A percentile compares a stretch with the other conserved stretches of the same genome.
Conservation (phyloP, 2,113 vertebrate genomes). For the Anoura caudifer region DNA sequence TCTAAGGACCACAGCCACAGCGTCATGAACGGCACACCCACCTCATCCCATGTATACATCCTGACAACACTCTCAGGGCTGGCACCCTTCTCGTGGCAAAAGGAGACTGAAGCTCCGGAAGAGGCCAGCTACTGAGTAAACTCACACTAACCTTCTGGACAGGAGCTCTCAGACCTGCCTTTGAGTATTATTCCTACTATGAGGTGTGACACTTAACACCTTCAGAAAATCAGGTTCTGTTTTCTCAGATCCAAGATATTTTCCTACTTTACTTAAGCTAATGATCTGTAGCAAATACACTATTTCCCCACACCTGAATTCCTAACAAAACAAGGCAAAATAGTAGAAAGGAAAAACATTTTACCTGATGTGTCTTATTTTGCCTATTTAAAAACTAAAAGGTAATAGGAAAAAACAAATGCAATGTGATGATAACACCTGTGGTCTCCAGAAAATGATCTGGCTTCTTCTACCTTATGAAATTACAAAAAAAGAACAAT, state of each 20-base stretch:
- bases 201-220: background rate
- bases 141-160: too few species aligned
- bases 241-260: background rate
- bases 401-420: background rate
- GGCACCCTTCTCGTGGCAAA: background rate
- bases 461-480: background rate
- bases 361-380: background rate
- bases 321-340: background rate
- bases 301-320: background rate
- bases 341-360: background rate
- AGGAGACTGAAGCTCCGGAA: background rate
- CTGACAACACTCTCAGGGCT: background rate
- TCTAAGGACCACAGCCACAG: background rate
- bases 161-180: background rate
- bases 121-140: background rate
- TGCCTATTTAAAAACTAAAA: background rate
- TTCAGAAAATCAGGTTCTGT: background rate
- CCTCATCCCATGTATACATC: background rate
- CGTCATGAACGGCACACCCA: background rate
- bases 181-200: background rate
- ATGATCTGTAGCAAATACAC: background rate
- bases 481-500: background rate
- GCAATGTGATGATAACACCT: background rate
- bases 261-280: background rate
- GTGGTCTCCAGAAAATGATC: background rate